Evolutionary conservation across 2,113 vertebrate genomes (phyloP), one percentile per base, ranked within the genome.

Genomic region (Fulmarus glacialis): DNA sequence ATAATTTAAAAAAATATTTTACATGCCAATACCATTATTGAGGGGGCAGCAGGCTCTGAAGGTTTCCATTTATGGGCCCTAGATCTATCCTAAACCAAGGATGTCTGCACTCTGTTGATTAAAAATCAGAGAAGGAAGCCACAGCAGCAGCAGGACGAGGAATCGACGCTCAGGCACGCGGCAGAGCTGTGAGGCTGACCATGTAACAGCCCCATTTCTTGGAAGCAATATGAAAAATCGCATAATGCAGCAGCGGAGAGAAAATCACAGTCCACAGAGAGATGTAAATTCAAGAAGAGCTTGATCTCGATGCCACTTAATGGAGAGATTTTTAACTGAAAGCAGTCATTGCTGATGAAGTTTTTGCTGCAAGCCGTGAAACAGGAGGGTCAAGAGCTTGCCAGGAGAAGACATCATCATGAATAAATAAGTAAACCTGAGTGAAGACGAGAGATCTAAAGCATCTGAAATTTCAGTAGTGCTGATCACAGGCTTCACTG

Each of bases 351-450:
- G 29, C 10, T 27, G 85, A 36, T 66, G 63, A 50, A 14, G 36
- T 24, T 89, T 47, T 42, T 87, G 80, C 93, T 64, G 55, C 75
- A 82, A 95, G 62, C 58, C 19, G 8, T 48, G 53, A 32, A 27
- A 9, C 45, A 42, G 24, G 34, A 64, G 93, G 89, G 67, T 91
- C 75, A 21, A 62, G 86, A 86, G 63, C 90, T 79, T 63, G 70
- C 84, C 56, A 85, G 72, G 43, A 87, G 29, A 56, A 77, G 80
- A 53, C 40, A 40, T 52, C 38, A 16, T 15, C 19, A 9, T 77
- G 79, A 89, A 92, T 83, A 78, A 91, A 78, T 82, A 82, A 89
- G 60, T 14, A 93, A 83, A 62, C 23, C 66, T 87, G 66, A 94
- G 87, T 19, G 40, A 66, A 93, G 88, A 58, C 1, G 52, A 62